These are phyloP conservation scores for Drosophila eugracilis DNA, from an alignment of 1,140 invertebrate species.

Conservation along the genomic window DNA sequence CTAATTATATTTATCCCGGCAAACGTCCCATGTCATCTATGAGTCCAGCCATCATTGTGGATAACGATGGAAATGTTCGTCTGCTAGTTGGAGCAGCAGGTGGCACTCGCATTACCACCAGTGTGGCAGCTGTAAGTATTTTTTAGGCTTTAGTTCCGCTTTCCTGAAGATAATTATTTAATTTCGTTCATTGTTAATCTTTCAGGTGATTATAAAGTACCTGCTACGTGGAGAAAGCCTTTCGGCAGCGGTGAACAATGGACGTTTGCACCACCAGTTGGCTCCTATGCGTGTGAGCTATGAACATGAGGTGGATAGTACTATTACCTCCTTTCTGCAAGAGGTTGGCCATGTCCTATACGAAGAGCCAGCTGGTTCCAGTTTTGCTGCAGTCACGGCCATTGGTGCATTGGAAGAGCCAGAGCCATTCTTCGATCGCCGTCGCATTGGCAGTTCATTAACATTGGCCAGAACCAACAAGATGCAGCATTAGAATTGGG, in stretches of 20 bases:
- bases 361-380: constrained; percentile 74
- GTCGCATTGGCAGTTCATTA: constrained; percentile 85
- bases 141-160: too few relatives aligned
- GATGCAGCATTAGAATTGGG: constrained; percentile 66
- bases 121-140: constrained; percentile 86
- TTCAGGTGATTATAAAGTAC: constrained; percentile 88
- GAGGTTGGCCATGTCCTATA: constrained; percentile 84
- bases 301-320: constrained; percentile 58
- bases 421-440: constrained; percentile 84
- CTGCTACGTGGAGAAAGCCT: constrained; percentile 91
- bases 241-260: constrained; percentile 91
- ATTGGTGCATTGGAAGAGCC: constrained; percentile 81
- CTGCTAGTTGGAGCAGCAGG: constrained; percentile 96
- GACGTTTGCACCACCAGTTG: constrained; percentile 97
- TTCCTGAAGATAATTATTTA: not conserved
- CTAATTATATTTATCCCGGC: constrained; percentile 93
- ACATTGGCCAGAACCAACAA: constrained; percentile 79
- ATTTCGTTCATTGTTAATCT: not conserved
- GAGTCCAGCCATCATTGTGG: constrained; percentile 94
- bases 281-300: constrained; percentile 91
- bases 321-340: constrained; percentile 64
- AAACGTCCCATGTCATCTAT: constrained; percentile 98
- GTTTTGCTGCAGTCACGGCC: constrained; percentile 86
- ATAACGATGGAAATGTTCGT: constrained; percentile 90
- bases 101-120: constrained; percentile 95